Evolutionary conservation across 2,113 vertebrate species (phyloP), one percentile per base, ranked within the genome.

Genomic region (Parus major): DNA sequence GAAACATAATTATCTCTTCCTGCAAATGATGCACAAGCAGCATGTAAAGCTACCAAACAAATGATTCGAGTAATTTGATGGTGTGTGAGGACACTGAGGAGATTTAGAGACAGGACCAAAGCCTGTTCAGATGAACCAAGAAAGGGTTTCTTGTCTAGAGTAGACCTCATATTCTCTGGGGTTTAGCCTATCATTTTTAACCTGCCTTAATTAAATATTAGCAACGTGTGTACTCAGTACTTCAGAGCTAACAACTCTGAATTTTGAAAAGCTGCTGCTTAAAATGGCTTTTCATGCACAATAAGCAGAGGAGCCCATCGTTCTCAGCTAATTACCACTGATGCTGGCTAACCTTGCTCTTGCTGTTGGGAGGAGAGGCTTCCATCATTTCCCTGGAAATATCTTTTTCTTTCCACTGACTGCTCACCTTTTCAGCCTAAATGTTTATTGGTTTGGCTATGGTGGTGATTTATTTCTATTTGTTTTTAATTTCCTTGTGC

Each of bases 401-500:
- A 81, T 78, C 69, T 44, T 76, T 79, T 60, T 41, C 70, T 94
- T 95, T 88, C 75, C 72, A 52, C 82, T 71, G 73, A n/a, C 73
- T 85, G 82, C 65, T 94, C 94, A 91, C 70, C 71, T 92, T 93
- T 86, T 57, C 57, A 87, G 76, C 82, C 92, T 76, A 83, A 86
- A 82, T 86, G 86, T 81, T 90, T 91, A 92, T 90, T 77, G 93
- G 60, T 94, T 92, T 94, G 29, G 44, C 55, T 28, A 3, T 11
- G 21, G 56, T 17, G 64, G 81, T 95, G 90, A 96, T 97, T 94
- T 88, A 93, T 95, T 94, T 94, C 85, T 65, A 79, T 93, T 96
- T 94, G 90, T 86, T 97, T 97, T 97, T 95, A 91, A 95, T 91
- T 96, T 96, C 88, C 86, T 88, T 22, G 60, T 10, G 89, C 88